Evolutionary conservation across 2,113 vertebrate genomes (phyloP).

Genomic region (Xiphorhynchus elegans): DNA sequence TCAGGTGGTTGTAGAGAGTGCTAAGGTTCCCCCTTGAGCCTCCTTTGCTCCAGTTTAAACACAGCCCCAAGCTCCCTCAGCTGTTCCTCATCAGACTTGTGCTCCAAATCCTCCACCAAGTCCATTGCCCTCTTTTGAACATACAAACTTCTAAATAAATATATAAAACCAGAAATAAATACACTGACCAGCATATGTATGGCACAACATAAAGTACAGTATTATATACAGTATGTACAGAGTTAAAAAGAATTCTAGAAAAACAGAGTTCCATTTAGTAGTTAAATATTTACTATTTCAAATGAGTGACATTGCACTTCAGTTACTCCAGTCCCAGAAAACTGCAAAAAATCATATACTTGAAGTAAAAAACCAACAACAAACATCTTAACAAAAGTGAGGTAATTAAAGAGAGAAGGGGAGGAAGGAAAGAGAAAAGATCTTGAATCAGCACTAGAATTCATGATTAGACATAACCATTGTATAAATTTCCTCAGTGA

Average conservation of each 20-base stretch:
- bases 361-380: neutral
- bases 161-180: neutral
- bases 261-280: neutral
- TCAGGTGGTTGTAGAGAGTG: neutral
- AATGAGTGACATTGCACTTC: conserved; percentile 6
- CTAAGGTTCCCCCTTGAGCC: neutral
- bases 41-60: neutral
- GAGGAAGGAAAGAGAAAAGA: neutral
- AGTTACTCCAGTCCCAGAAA: conserved; percentile 7
- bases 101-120: neutral
- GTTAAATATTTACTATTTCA: conserved; percentile 49
- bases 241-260: neutral
- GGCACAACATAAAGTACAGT: neutral
- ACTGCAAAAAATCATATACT: neutral
- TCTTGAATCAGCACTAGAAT: neutral
- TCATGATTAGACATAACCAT: neutral
- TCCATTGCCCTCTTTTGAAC: neutral
- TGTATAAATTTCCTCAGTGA: neutral
- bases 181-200: too few species aligned
- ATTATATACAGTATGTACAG: neutral
- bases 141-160: neutral
- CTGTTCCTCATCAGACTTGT: neutral
- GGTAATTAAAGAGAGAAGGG: neutral
- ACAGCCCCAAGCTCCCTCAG: neutral
- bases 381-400: neutral